These are phyloP conservation scores for Mus spicilegus DNA, from an alignment of 2,113 vertebrate species.

Conservation along the genomic window DNA sequence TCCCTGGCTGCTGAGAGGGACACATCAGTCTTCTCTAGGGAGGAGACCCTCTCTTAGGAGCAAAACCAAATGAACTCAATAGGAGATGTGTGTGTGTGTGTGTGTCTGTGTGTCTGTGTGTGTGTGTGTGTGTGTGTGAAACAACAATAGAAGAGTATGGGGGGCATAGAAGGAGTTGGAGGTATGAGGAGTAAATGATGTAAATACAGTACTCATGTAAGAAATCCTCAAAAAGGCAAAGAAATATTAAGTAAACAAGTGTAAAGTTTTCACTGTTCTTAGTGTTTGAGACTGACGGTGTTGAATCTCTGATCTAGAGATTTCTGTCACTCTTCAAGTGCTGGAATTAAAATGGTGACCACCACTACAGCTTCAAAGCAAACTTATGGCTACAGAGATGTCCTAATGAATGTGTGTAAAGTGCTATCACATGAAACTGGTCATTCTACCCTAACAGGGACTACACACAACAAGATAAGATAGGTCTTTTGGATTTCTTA, in stretches of 20 bases:
- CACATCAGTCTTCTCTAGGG: background rate
- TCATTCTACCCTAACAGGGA: conserved; percentile 9
- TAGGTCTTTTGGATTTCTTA: background rate
- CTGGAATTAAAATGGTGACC: background rate
- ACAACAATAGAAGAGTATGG: background rate
- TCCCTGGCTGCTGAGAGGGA: background rate
- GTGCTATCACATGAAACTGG: background rate
- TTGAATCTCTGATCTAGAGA: conserved; percentile 11
- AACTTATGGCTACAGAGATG: background rate
- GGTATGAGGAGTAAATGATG: background rate
- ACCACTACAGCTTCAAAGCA: background rate
- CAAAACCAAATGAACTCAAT: background rate
- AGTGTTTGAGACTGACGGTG: background rate
- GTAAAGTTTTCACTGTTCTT: background rate
- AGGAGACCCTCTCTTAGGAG: background rate
- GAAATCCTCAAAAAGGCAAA: background rate
- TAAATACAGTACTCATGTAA: background rate
- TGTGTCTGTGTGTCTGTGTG: background rate
- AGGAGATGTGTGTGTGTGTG: background rate
- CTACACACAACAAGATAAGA: background rate
- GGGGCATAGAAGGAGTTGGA: background rate
- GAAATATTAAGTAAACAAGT: background rate
- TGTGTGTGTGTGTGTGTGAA: background rate
- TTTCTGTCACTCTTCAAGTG: background rate
- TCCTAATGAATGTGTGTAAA: background rate